A percentile compares a stretch with the other conserved stretches of the same genome.
phyloP scores from a whole-genome alignment of 2,113 vertebrate genomes.

The Cyanistes caeruleus region DNA sequence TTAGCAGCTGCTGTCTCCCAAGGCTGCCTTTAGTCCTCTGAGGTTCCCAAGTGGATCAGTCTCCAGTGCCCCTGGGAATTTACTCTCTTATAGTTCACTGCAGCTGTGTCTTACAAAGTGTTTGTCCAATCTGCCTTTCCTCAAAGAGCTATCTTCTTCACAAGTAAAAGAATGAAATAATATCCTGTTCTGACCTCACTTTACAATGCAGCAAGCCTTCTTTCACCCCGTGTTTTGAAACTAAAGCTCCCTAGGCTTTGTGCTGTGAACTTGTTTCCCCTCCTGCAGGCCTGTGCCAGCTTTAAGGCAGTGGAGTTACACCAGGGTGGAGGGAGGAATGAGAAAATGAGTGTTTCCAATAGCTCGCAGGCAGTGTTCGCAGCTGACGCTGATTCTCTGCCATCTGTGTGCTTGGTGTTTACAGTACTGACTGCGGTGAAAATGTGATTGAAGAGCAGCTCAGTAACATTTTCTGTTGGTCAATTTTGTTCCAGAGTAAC shows the following conservation, averaged over 20 bases:
- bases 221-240: neutral
- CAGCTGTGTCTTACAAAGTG: neutral
- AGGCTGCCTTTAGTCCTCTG: neutral
- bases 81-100: neutral
- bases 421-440: neutral
- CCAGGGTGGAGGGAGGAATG: neutral
- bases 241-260: neutral
- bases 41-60: neutral
- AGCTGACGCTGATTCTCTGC: slow-evolving; percentile 16
- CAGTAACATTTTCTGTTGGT: neutral
- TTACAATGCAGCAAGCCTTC: neutral
- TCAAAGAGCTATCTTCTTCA: neutral
- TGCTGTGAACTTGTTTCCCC: neutral
- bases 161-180: neutral
- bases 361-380: neutral
- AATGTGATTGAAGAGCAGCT: neutral
- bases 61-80: neutral
- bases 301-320: neutral
- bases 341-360: neutral
- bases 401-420: slow-evolving; percentile 40
- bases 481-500: neutral
- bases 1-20: neutral
- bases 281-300: neutral
- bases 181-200: neutral
- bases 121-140: neutral